A percentile compares a stretch with the other conserved stretches of the same genome.
Conservation (phyloP, 1,140 invertebrate species). For the Alviniconcha marisindica region DNA sequence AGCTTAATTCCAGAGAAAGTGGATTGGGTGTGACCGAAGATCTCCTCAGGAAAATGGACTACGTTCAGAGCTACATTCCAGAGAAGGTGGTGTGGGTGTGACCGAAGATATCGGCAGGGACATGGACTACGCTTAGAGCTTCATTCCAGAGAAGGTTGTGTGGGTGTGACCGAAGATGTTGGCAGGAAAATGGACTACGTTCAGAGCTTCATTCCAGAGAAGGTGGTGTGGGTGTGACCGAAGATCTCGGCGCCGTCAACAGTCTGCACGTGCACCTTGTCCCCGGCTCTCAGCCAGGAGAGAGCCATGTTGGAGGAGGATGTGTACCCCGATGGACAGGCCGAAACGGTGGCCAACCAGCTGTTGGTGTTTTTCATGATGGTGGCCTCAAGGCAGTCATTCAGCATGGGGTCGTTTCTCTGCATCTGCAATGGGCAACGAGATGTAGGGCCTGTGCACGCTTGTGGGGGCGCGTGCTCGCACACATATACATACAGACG, state of each 20-base stretch:
- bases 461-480: too few species aligned
- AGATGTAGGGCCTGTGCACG: too few species aligned
- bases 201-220: background rate
- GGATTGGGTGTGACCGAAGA: background rate
- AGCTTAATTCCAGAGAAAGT: background rate
- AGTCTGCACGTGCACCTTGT: background rate
- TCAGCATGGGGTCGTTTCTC: background rate
- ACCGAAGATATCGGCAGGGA: background rate
- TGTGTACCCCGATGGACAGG: background rate
- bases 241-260: background rate
- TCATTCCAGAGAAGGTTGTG: slow-evolving; percentile 8
- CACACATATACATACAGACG: too few species aligned
- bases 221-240: background rate
- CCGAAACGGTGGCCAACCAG: background rate
- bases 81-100: too few species aligned
- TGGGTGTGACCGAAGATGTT: background rate
- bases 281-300: background rate
- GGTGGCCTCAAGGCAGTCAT: background rate
- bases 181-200: too few species aligned
- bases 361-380: background rate
- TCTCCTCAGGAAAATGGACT: too few species aligned
- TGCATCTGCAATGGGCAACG: background rate
- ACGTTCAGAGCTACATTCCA: too few species aligned
- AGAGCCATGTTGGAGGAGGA: background rate
- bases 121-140: too few species aligned